phyloP scores from a whole-genome alignment of 1,140 invertebrate genomes.

The Aphidius ervi region DNA sequence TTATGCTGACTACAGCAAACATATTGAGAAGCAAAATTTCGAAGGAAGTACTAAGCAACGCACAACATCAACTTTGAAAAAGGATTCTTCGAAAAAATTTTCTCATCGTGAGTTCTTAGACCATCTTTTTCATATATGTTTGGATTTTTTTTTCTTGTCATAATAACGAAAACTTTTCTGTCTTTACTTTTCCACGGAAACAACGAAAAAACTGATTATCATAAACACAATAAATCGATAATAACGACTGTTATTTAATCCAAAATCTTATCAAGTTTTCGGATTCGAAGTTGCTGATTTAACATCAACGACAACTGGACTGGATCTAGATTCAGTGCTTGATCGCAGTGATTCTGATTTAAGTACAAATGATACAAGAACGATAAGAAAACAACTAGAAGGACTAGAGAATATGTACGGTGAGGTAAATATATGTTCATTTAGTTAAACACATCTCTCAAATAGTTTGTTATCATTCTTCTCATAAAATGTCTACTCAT shows the following conservation, averaged over 20 bases:
- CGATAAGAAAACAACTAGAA: constrained; percentile 77
- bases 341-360: constrained; percentile 73
- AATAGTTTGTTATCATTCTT: no score
- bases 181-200: neutral
- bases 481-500: no score
- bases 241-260: no score
- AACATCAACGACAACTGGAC: constrained; percentile 71
- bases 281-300: constrained; percentile 70
- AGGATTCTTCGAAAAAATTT: constrained; percentile 48
- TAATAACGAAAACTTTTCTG: neutral
- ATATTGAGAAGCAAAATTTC: constrained; percentile 43
- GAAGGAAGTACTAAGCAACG: constrained; percentile 41
- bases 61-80: constrained; percentile 42
- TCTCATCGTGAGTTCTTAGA: constrained; percentile 41
- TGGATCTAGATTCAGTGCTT: constrained; percentile 78
- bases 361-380: constrained; percentile 71
- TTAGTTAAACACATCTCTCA: no score
- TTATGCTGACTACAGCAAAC: constrained; percentile 49
- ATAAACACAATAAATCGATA: no score
- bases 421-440: constrained; percentile 52
- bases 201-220: no score
- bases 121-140: constrained; percentile 1
- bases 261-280: constrained; percentile 53
- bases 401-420: constrained; percentile 87
- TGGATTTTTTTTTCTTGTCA: no score